Base-by-base conservation (phyloP, 2,797 vertebrate species). In the Bradypodion ventrale region DNA sequence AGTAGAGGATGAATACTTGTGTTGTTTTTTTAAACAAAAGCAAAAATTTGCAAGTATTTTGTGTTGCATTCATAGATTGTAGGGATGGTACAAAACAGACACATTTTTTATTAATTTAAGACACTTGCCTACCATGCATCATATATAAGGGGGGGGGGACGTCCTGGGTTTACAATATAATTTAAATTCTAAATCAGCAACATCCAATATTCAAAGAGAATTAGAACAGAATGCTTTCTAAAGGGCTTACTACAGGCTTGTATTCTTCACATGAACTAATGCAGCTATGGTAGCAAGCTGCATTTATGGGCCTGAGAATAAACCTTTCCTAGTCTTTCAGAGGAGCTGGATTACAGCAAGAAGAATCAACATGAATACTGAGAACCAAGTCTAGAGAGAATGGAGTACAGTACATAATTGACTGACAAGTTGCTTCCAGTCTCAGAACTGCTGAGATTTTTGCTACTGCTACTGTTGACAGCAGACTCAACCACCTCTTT, bases 251-350 rank as follows among this genome's bases (percentile, higher is more conserved):
- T 32, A 56, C 29, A 27, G 66, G 1, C 0, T 79, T 63, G 52
- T 66, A 44, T 76, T 1, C 0, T 42, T 35, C 7, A n/a, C 16
- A 78, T 74, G 70, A 82, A 82, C 46, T 0, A 0, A 74, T n/a
- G n/a, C n/a, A n/a, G n/a, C n/a, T n/a, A n/a, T 56, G 42, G n/a
- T 19, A 16, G 10, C 8, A 42, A 65, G 10, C 4, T 68, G 73
- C 15, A 42, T 80, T 84, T 65, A 10, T 44, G 40, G 75, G 27
- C 27, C 49, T 83, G 75, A 35, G 37, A 52, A 66, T 2, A 1
- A 12, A 32, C 32, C 32, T 70, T 42, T 40, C 40, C 23, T 23
- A 70, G 35, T 8, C 37, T 8, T 70, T 25, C 69, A 70, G 69
- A 68, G 32, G 35, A 35, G 66, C 15, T 68, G 66, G 25, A 70